Evolutionary conservation across 2,888 invertebrate species (phyloP), one percentile per base, ranked within the genome.

Genomic region (Mellilla xanthometata): DNA sequence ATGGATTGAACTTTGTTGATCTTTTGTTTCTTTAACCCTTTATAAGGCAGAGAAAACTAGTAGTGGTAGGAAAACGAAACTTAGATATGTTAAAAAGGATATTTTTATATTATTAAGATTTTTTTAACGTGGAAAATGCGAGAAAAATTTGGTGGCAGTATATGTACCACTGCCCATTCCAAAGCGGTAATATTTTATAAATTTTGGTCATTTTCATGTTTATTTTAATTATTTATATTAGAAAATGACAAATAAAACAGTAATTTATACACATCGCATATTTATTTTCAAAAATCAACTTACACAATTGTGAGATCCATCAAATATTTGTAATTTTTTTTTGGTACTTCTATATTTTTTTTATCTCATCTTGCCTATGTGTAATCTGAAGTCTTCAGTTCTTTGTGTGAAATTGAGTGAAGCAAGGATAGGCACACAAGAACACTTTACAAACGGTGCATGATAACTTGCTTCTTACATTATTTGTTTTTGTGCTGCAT

Each of bases 381-480:
- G n/a, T n/a, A n/a, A n/a, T n/a, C n/a, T n/a, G 15, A 19, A 19
- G 15, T 39, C 32, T 36, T 28, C 47, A 41, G 35, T 47, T 36
- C 40, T 42, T 50, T 28, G 6, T 19, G 15, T 19, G 15, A 19
- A 19, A 19, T 19, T 19, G 6, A 19, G 15, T 19, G 15, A 54
- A 54, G 38, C 51, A 51, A 48, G 50, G 45, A 40, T 33, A 48
- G 42, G 39, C 45, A 40, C 48, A 54, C 32, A 51, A 39, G 12
- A 43, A 45, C 11, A 51, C 50, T 35, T 54, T 54, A 45, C 53
- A 54, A 29, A 42, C 47, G 38, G 49, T 47, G 22, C 47, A 53
- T 36, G 43, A 44, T 27, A 53, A 44, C 41, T 49, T 53, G 27
- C 33, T 38, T 47, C 49, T 44, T 40, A 43, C 40, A 23, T 46